Base-by-base conservation (phyloP, 2,113 vertebrate species). In the Sebastes schlegelii region DNA sequence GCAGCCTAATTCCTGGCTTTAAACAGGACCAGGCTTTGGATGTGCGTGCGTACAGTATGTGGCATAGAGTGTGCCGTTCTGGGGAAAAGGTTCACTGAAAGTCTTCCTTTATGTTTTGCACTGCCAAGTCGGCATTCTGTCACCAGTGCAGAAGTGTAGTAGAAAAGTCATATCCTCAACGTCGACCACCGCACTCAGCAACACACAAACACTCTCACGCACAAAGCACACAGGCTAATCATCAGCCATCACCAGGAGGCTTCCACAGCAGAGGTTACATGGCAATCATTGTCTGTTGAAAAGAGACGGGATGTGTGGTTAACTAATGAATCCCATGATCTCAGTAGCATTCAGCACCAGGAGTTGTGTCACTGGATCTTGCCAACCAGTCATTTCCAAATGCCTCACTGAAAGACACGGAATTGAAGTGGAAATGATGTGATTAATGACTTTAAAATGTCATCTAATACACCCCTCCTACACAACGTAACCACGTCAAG, bases 21-120 rank as follows among this genome's bases (percentile, higher is more conserved):
- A 93, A 94, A 87, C 86, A 89, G 86, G 66, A 88, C 77, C 91
- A 93, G 90, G 74, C 85, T 69, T 52, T 71, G n/a, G 21, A 62
- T 83, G 19, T 65, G 52, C 55, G n/a, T 74, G 46, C 52, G 55
- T 60, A 34, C 34, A 34, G 34, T 34, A 26, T 61, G 52, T 65
- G 26, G 17, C 54, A 62, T 9, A 58, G 9, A 8, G 23, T 69
- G 12, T 77, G 62, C 11, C 11, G 74, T 74, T 81, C 40, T 52
- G 12, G 66, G 17, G 8, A 16, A 77, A 69, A 48, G 72, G 45
- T 82, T 87, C n/a, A 77, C 45, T 65, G 60, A 69, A 86, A 65
- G 19, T 74, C 62, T 71, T 23, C 51, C 1, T 66, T 62, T 67
- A 57, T 51, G 45, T 62, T 61, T 73, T 73, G 14, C 40, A 1